Conservation (phyloP, 2,797 vertebrate genomes). For the Peromyscus eremicus region DNA sequence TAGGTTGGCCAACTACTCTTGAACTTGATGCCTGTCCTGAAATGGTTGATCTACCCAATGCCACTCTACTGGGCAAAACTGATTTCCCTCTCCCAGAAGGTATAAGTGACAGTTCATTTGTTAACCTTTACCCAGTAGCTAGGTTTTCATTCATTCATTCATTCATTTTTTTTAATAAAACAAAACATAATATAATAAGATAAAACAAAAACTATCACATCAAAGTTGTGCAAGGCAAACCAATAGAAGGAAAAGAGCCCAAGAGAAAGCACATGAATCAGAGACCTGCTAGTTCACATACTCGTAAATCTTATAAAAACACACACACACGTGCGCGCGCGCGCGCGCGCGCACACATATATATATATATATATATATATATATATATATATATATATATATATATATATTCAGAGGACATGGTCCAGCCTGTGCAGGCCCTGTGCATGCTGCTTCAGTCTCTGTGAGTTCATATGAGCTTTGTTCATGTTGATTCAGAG, state of each 20-base stretch:
- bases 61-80: not conserved
- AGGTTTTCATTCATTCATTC: not conserved
- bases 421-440: no score
- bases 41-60: not conserved
- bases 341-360: no score
- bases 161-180: not conserved
- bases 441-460: no score
- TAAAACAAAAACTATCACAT: not conserved
- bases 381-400: no score
- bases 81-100: not conserved
- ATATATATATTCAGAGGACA: no score
- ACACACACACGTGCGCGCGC: no score
- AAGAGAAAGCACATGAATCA: no score
- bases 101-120: not conserved
- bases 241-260: not conserved
- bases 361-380: no score
- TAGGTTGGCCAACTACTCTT: not conserved
- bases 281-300: no score
- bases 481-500: not conserved
- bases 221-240: not conserved
- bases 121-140: not conserved
- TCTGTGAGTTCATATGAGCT: no score
- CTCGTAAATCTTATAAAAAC: no score
- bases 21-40: not conserved
- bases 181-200: not conserved